Evolutionary conservation across 2,888 invertebrate genomes (phyloP).

Genomic region (Agriotes lineatus): DNA sequence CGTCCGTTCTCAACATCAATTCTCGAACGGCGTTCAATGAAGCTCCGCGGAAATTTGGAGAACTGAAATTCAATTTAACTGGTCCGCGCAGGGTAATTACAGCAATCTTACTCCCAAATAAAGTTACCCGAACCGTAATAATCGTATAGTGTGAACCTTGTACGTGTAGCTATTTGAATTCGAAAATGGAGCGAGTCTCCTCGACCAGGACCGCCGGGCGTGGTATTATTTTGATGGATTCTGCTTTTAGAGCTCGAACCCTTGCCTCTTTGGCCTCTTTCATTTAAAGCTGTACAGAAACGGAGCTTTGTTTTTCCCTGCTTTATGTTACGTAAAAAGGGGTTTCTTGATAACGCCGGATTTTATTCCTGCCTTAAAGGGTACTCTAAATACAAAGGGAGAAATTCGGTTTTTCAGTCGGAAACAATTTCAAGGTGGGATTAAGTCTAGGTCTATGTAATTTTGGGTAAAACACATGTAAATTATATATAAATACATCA

Average conservation of each 20-base stretch:
- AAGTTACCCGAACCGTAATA: slow-evolving; percentile 41
- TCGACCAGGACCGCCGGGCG: slow-evolving; percentile 2
- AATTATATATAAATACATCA: too few species aligned
- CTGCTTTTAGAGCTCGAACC: slow-evolving; percentile 7
- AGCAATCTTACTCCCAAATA: slow-evolving; percentile 37
- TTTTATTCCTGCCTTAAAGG: too few species aligned
- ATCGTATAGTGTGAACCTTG: slow-evolving; percentile 36
- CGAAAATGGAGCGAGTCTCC: slow-evolving; percentile 24
- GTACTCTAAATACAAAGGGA: too few species aligned
- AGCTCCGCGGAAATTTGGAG: slow-evolving; percentile 33
- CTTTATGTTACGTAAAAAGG: too few species aligned
- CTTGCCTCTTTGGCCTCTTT: too few species aligned
- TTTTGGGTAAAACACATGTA: too few species aligned
- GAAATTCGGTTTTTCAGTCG: too few species aligned
- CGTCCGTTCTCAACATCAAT: slow-evolving; percentile 34
- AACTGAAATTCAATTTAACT: slow-evolving; percentile 38
- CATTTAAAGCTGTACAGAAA: too few species aligned
- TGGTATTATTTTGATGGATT: slow-evolving; percentile 25
- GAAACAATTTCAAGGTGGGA: too few species aligned
- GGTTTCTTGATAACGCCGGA: too few species aligned
- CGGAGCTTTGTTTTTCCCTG: too few species aligned
- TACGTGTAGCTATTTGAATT: slow-evolving; percentile 32
- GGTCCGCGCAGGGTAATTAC: slow-evolving; percentile 36
- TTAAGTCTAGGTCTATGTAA: too few species aligned
- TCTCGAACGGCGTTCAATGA: slow-evolving; percentile 25